Evolutionary conservation across 2,797 vertebrate species (phyloP), one percentile per base, ranked within the genome.

Genomic region (Argyrosomus regius): DNA sequence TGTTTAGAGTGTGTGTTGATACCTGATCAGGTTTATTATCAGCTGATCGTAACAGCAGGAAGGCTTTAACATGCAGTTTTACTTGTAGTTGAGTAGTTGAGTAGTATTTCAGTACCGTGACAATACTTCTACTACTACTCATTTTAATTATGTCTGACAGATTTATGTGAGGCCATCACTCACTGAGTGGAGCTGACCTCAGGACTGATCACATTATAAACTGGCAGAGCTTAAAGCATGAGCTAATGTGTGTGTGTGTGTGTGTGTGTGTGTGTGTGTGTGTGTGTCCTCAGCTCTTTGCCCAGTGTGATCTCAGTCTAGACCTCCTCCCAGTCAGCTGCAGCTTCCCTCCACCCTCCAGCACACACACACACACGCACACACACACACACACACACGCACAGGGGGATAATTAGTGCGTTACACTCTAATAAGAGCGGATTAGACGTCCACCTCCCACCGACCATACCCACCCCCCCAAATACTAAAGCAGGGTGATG

Each of bases 281-380:
- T 85, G 69, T 68, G 16, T 54, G 10, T 45, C 28, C 43, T 45
- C 60, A 31, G 56, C 71, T 78, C 72, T 62, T 58, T 87, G 88
- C 86, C 90, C 83, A 88, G 82, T 75, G 83, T 92, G 88, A 90
- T 88, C 80, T 90, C 82, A 92, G 72, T 43, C 72, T 53, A 24
- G 35, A 13, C 48, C 68, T 84, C 75, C 69, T 82, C 77, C 75
- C 64, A 70, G 14, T 64, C 26, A 20, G 5, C 16, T 60, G 52
- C 61, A 85, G 58, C 68, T 66, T 43, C 65, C 63, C 70, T 78
- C 77, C 78, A 71, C 81, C 75, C 79, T 77, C 18, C 17, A 20
- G 31, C 31, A 39, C 46, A 66, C 60, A 48, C 59, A 35, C 41
- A 52, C 56, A 59, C 43, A 53, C 69, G 52, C 72, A 64, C n/a